Base-by-base conservation (phyloP, 1,140 invertebrate genomes). In the Riptortus pedestris region DNA sequence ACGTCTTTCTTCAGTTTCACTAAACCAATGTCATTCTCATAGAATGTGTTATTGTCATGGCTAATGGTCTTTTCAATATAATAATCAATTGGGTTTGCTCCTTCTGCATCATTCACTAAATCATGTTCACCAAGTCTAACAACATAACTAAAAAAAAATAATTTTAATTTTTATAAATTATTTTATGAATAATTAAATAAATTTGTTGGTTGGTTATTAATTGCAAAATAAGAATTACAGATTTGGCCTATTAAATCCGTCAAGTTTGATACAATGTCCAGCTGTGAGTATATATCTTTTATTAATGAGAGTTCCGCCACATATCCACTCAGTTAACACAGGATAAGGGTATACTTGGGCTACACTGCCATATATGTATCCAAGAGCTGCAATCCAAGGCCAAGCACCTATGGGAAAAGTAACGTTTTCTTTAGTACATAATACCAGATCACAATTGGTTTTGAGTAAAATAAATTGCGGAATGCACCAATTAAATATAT, bases 241-340 rank as follows among this genome's bases (percentile, higher is more conserved):
- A n/a, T n/a, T 67, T 29, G 29, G 22, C 29, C 62, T 55, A 2
- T 58, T 61, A 58, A 63, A 52, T 11, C 59, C 51, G 31, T 43
- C 26, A 24, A 24, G 22, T 24, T 24, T 55, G 20, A 86, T 78
- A 66, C 76, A 76, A 62, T 77, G 76, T 20, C 73, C 75, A 12
- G 76, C 75, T 27, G 76, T 77, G 14, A 77, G 29, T 33, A 77
- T 70, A 64, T 74, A 72, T 65, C 70, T 60, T 71, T 89, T 85
- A 0, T 87, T 88, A 65, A 92, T 85, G 2, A 92, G 77, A 0
- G 81, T 83, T 1, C 87, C 90, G 0, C 88, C 89, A 69, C 88
- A 91, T 28, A 51, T 43, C 62, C 62, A 71, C 31, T 73, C 73
- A 22, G 68, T 69, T 18, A 33, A 18, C n/a, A n/a, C n/a, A n/a